These are phyloP conservation scores for Drosophila azteca DNA, from an alignment of 1,140 invertebrate genomes.

Conservation along the genomic window DNA sequence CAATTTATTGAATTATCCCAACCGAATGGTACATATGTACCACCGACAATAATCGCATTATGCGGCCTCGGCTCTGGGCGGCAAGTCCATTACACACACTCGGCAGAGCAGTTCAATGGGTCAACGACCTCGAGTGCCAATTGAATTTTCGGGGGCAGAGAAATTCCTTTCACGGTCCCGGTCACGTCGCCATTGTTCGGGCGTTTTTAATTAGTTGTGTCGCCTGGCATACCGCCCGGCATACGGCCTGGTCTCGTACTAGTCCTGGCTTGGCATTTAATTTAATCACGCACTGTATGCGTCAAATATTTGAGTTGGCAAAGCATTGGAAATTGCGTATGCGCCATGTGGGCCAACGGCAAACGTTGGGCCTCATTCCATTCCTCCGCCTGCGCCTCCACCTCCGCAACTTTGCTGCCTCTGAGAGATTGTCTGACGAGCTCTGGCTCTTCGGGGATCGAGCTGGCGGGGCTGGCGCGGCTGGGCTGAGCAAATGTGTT, in stretches of 20 bases:
- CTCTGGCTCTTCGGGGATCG: conserved; percentile 23
- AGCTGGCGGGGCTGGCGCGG: conserved; percentile 14
- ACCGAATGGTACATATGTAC: conserved; percentile 35
- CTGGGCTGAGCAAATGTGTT: conserved; percentile 68
- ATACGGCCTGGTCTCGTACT: conserved; percentile 12
- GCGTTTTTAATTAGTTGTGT: conserved; percentile 80
- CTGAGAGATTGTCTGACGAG: conserved; percentile 41
- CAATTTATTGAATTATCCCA: conserved; percentile 75
- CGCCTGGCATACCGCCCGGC: conserved; percentile 21
- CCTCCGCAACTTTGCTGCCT: background rate
- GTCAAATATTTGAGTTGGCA: conserved; percentile 69
- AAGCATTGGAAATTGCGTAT: conserved; percentile 74
- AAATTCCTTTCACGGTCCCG: conserved; percentile 39
- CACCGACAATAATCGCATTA: conserved; percentile 73
- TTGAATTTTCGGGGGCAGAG: conserved; percentile 40
- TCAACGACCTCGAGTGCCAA: conserved; percentile 45
- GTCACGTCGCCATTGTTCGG: conserved; percentile 58
- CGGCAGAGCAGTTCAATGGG: conserved; percentile 31
- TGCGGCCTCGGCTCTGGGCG: conserved; percentile 23
- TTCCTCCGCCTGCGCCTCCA: no score
- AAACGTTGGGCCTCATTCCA: no score
- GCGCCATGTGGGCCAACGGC: conserved; percentile 51
- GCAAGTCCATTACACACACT: conserved; percentile 38
- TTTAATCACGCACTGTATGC: conserved; percentile 76
- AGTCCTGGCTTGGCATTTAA: conserved; percentile 59